Conservation (phyloP, 2,113 vertebrate species). For the Thalassoma bifasciatum region DNA sequence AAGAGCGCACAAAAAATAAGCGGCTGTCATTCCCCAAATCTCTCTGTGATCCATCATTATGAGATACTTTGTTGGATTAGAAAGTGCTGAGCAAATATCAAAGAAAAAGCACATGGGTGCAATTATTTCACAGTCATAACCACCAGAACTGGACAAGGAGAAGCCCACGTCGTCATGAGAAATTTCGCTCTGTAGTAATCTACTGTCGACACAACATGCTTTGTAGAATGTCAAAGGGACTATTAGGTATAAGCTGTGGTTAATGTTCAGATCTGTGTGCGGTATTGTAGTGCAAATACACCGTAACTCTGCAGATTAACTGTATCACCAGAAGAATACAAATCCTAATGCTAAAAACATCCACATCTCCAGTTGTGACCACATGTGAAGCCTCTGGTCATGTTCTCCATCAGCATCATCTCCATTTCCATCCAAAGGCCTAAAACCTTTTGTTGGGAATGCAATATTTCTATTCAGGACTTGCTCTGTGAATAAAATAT, state of each 20-base stretch:
- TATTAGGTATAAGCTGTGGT: constrained; percentile 44
- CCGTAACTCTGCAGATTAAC: constrained; percentile 46
- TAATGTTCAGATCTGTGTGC: constrained; percentile 24
- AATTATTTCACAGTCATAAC: constrained; percentile 63
- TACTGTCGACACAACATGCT: constrained; percentile 39
- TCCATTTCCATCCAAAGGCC: constrained; percentile 65
- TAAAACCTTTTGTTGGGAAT: constrained; percentile 60
- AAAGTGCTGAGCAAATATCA: constrained; percentile 44
- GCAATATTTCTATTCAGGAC: constrained; percentile 87
- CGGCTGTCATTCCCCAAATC: constrained; percentile 45
- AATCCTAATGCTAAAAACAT: constrained; percentile 53
- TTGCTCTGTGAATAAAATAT: constrained; percentile 86
- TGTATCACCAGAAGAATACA: constrained; percentile 56
- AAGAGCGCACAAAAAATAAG: constrained; percentile 41
- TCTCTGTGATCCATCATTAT: constrained; percentile 62
- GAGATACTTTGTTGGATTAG: constrained; percentile 57
- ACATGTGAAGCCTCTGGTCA: constrained; percentile 52
- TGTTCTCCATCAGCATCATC: constrained; percentile 55
- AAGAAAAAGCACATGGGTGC: constrained; percentile 66
- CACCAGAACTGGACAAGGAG: constrained; percentile 58
- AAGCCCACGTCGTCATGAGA: constrained; percentile 65
- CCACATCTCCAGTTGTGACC: constrained; percentile 39
- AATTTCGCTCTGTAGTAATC: constrained; percentile 38
- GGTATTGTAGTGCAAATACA: constrained; percentile 51
- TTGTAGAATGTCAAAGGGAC: constrained; percentile 56